These are phyloP conservation scores for Trachelus stipa DNA, from an alignment of 2,888 invertebrate species.

Conservation along the genomic window DNA sequence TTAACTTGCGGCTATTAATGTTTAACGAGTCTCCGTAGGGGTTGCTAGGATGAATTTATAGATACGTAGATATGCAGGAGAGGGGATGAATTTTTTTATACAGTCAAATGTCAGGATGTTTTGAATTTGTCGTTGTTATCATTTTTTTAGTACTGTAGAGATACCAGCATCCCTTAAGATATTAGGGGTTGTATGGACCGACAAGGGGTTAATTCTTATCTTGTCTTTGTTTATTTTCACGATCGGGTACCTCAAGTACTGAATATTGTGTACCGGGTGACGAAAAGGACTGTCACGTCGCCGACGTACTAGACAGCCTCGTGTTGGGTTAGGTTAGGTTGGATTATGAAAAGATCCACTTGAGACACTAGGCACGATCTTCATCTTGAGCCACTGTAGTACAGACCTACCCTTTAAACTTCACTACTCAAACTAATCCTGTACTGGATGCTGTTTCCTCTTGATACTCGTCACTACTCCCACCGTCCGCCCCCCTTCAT, in stretches of 20 bases:
- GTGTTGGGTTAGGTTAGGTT: conserved; percentile 11
- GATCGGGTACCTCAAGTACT: neutral
- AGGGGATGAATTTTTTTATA: too few relatives aligned
- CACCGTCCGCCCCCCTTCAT: conserved; percentile 14
- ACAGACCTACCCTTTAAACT: conserved; percentile 20
- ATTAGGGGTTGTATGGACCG: neutral
- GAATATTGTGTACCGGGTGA: neutral
- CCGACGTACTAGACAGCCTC: neutral
- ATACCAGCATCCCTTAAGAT: too few relatives aligned
- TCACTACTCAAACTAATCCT: conserved; percentile 14
- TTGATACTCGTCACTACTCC: conserved; percentile 1
- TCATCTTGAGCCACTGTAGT: conserved; percentile 38
- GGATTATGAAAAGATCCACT: conserved; percentile 38
- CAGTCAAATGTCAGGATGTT: too few relatives aligned
- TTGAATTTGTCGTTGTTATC: too few relatives aligned
- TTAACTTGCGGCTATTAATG: too few relatives aligned
- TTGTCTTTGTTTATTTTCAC: neutral
- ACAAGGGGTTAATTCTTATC: neutral
- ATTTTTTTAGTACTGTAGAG: neutral
- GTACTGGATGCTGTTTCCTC: neutral
- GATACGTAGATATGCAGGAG: too few relatives aligned
- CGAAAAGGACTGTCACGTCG: neutral
- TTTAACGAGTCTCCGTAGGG: too few relatives aligned
- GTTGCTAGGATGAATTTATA: too few relatives aligned
- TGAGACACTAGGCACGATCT: conserved; percentile 49